phyloP scores from a whole-genome alignment of 2,888 invertebrate species.

The Morinoia aosen region DNA sequence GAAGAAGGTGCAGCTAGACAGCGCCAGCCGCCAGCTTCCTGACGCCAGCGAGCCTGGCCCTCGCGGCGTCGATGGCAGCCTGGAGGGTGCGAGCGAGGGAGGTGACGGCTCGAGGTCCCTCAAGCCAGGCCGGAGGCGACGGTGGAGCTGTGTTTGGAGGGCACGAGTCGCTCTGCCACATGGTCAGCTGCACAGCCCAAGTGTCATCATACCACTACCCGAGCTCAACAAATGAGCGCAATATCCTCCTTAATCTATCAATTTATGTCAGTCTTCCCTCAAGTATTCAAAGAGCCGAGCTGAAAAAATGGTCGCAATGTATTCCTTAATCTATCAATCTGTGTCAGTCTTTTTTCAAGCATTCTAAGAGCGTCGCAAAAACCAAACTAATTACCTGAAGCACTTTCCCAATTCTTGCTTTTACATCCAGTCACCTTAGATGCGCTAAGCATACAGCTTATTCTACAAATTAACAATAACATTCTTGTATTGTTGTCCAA shows the following conservation, averaged over 20 bases:
- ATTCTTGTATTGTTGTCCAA: too few relatives aligned
- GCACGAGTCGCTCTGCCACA: constrained; percentile 47
- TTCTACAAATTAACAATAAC: too few relatives aligned
- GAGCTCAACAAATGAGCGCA: neutral
- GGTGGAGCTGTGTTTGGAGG: neutral
- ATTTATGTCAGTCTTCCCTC: neutral
- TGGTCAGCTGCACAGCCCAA: neutral
- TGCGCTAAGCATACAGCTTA: too few relatives aligned
- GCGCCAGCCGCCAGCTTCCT: neutral
- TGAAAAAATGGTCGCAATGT: neutral
- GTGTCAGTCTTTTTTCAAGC: neutral
- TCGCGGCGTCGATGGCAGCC: neutral
- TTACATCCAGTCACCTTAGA: too few relatives aligned
- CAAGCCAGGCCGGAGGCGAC: constrained; percentile 23
- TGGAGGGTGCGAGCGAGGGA: constrained; percentile 28
- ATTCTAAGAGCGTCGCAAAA: neutral
- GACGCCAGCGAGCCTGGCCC: constrained; percentile 7
- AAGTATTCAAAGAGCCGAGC: neutral
- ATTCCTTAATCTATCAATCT: neutral
- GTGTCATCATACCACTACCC: neutral
- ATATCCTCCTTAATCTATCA: neutral
- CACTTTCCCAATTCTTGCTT: too few relatives aligned
- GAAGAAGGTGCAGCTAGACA: neutral
- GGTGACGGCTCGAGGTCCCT: constrained; percentile 10
- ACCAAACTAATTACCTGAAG: too few relatives aligned